Evolutionary conservation across 2,113 vertebrate species (phyloP).

Genomic region (Hepsetus odoe): DNA sequence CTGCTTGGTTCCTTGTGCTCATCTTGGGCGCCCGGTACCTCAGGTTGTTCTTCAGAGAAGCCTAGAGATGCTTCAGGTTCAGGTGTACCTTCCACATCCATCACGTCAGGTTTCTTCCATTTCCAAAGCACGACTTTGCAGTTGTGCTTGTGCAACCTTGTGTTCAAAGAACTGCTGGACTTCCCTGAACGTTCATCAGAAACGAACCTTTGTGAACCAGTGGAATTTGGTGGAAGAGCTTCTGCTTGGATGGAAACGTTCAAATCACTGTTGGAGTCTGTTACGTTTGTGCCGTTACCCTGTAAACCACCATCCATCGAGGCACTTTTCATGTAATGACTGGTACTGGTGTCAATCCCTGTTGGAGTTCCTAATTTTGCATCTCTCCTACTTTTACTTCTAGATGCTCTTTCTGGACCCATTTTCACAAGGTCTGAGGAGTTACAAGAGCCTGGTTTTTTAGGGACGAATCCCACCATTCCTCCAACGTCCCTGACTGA

Average conservation of each 20-base stretch:
- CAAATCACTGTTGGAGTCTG: not conserved
- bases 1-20: not conserved
- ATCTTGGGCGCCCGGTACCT: not conserved
- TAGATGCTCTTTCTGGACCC: not conserved
- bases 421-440: not conserved
- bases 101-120: too few relatives aligned
- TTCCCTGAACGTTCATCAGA: not conserved
- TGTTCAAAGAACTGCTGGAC: not conserved
- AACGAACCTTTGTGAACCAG: not conserved
- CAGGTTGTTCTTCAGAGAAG: not conserved
- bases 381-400: not conserved
- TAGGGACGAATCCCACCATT: not conserved
- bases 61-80: not conserved
- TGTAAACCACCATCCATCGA: not conserved
- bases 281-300: not conserved
- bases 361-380: not conserved
- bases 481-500: not conserved
- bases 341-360: not conserved
- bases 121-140: not conserved
- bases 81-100: not conserved
- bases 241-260: not conserved
- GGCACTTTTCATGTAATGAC: not conserved
- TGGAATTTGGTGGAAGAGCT: not conserved
- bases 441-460: not conserved
- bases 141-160: slow-evolving; percentile 2